phyloP scores from a whole-genome alignment of 2,113 vertebrate genomes.

The Tamias sibiricus region DNA sequence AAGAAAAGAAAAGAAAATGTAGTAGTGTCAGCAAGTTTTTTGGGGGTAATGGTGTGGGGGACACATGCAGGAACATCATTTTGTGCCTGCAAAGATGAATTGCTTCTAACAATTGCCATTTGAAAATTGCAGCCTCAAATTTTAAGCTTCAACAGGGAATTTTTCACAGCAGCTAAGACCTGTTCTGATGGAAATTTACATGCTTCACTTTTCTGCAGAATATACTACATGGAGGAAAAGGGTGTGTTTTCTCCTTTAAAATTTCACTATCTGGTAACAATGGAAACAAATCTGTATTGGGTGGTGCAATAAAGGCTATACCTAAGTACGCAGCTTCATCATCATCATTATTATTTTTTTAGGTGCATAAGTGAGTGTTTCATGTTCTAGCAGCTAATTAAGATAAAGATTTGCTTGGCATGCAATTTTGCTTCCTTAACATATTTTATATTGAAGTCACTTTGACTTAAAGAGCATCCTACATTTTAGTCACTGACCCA shows the following conservation, averaged over 20 bases:
- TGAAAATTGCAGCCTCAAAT: constrained; percentile 35
- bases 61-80: background rate
- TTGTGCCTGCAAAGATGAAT: constrained; percentile 52
- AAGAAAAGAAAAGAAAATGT: too few relatives aligned
- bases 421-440: constrained; percentile 63
- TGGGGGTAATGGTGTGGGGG: background rate
- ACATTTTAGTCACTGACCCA: constrained; percentile 71
- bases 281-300: background rate
- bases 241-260: constrained; percentile 20
- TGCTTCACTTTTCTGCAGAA: background rate
- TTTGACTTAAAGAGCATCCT: constrained; percentile 67
- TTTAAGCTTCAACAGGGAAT: background rate
- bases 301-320: background rate
- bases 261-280: background rate
- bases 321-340: background rate
- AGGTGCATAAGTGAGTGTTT: constrained; percentile 63
- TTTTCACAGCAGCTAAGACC: background rate
- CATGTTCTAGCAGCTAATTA: constrained; percentile 74
- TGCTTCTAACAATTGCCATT: constrained; percentile 20
- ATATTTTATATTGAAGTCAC: constrained; percentile 66
- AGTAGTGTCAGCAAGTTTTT: background rate
- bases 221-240: background rate
- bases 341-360: constrained; percentile 38
- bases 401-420: constrained; percentile 76
- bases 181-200: constrained; percentile 14